A percentile compares a stretch with the other conserved stretches of the same genome.
Evolutionary conservation across 64 coral and sea anemone species (phyloP).

Genomic region (Montipora capricornis): DNA sequence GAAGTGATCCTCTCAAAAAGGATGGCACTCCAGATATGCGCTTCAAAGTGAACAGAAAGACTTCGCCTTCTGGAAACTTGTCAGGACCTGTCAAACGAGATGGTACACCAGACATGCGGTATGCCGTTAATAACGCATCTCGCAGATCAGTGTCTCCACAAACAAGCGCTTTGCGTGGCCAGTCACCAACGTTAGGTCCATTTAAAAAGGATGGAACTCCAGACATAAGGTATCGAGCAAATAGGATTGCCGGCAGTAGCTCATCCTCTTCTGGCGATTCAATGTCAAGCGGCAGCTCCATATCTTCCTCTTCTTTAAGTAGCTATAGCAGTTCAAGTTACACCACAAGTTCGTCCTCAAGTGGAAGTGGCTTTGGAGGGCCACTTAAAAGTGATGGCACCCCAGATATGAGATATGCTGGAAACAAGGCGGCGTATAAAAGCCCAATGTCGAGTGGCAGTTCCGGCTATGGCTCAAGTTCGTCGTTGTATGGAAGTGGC

Average conservation of each 20-base stretch:
- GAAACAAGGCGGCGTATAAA: background rate
- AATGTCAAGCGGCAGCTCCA: no score
- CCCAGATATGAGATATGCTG: constrained; percentile 35
- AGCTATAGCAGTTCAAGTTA: background rate
- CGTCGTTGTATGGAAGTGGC: background rate
- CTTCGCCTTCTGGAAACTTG: background rate
- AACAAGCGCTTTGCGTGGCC: background rate
- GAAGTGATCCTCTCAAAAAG: constrained; percentile 13
- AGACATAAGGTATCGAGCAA: constrained; percentile 28
- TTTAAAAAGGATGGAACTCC: constrained; percentile 54
- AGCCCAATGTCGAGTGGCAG: background rate
- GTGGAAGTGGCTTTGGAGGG: background rate
- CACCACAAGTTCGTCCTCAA: background rate
- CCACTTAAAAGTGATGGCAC: constrained; percentile 12
- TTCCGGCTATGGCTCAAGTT: background rate
- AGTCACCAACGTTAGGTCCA: background rate
- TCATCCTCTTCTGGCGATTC: background rate
- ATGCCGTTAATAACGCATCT: background rate
- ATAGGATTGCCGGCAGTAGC: background rate
- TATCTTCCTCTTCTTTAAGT: no score
- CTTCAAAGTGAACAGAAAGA: background rate
- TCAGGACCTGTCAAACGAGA: background rate
- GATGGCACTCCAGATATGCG: constrained; percentile 47
- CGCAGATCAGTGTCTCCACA: background rate
- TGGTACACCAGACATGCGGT: constrained; percentile 39